Percentiles rank a stretch among this genome's conserved stretches.
These are phyloP conservation scores for Cephalotes varians DNA, from an alignment of 2,888 invertebrate genomes.

Conservation along the genomic window DNA sequence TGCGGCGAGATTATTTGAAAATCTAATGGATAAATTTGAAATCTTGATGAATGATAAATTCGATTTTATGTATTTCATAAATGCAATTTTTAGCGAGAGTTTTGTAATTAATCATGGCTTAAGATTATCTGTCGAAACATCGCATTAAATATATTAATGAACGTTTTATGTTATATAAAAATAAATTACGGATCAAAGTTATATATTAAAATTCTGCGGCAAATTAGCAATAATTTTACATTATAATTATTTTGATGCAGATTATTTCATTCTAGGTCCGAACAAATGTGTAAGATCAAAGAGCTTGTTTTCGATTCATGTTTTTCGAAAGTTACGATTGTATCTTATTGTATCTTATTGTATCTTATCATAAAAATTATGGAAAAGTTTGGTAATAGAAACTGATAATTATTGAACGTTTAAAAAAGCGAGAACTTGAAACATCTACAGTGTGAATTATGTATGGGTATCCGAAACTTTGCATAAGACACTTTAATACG, in stretches of 20 bases:
- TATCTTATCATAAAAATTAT: neutral
- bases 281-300: neutral
- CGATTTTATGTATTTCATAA: neutral
- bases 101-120: neutral
- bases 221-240: neutral
- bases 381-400: neutral
- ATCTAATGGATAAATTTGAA: neutral
- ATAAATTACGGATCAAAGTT: neutral
- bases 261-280: neutral
- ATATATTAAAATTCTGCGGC: neutral
- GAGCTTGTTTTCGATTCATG: neutral
- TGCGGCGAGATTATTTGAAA: neutral
- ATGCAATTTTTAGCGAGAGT: neutral
- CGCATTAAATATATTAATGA: neutral
- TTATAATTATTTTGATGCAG: neutral
- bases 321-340: neutral
- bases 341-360: too few relatives aligned
- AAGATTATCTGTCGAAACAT: neutral
- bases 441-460: neutral
- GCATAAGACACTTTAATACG: neutral
- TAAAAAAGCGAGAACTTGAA: neutral
- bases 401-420: neutral
- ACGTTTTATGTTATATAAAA: neutral
- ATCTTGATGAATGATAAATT: neutral
- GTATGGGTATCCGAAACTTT: neutral